phyloP scores from a whole-genome alignment of 2,888 invertebrate genomes.

The Sphinx pinastri region DNA sequence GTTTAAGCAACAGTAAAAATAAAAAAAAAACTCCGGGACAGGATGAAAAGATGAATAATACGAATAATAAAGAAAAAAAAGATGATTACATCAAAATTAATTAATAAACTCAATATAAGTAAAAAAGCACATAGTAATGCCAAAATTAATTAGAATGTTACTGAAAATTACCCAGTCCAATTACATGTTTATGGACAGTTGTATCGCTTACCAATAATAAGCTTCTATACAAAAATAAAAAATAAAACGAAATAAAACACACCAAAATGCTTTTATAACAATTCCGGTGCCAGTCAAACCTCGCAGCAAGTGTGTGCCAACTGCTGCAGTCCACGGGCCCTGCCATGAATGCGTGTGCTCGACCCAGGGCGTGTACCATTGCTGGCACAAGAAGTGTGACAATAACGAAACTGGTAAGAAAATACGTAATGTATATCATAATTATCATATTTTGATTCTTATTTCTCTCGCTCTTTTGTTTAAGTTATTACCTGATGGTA shows the following conservation, averaged over 20 bases:
- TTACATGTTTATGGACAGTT: not conserved
- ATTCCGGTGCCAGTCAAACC: constrained; percentile 45
- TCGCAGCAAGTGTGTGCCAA: constrained; percentile 51
- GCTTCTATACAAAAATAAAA: not conserved
- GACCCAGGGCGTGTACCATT: constrained; percentile 54
- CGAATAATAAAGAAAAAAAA: too few species aligned
- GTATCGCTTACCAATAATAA: not conserved
- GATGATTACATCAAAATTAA: too few species aligned
- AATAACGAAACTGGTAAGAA: constrained; percentile 15
- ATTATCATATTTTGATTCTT: not conserved
- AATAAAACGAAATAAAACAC: not conserved
- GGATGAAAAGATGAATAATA: too few species aligned
- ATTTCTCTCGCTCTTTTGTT: not conserved
- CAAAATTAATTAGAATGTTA: too few species aligned
- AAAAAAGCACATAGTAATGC: too few species aligned
- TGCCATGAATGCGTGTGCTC: constrained; percentile 59
- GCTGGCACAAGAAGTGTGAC: constrained; percentile 43
- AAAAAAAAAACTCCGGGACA: too few species aligned
- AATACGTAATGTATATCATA: not conserved
- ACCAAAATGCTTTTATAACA: not conserved
- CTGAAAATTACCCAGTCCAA: not conserved
- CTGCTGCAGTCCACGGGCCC: constrained; percentile 46
- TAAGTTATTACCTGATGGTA: too few species aligned
- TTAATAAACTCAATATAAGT: too few species aligned
- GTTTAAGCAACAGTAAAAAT: too few species aligned